Base-by-base conservation (phyloP, 1,140 invertebrate species). In the Leptopilina clavipes region DNA sequence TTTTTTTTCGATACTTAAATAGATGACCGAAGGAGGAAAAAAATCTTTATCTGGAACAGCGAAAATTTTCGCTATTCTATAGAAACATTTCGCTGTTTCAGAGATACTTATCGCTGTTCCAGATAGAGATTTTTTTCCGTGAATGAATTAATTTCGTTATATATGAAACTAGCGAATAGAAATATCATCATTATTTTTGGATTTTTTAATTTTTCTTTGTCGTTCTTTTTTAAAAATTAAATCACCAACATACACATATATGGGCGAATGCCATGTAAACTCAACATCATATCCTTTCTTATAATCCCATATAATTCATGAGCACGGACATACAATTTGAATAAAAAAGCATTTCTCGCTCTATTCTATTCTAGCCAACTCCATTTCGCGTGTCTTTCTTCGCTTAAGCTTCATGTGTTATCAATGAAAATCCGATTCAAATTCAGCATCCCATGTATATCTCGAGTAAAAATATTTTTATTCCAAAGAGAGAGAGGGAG, bases 351-450 rank as follows among this genome's bases (percentile, higher is more conserved):
- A 17, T 52, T 52, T 52, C 48, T 52, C 48, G 6, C 48, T 52
- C 48, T n/a, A 52, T 52, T 52, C 48, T 52, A 52, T 52, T 52
- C n/a, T 8, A 40, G 9, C 37, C 1, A 9, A 52, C 48, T 52
- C 48, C 14, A 52, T 52, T 52, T 12, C n/a, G n/a, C n/a, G 37
- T 9, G 9, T 40, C 48, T n/a, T 52, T 52, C 48, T 52, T 52
- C 14, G n/a, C 48, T 12, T 17, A 17, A 52, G 48, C 48, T 52
- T 52, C 48, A 52, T 52, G 48, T 17, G 48, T 52, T 52, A 52
- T 52, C 48, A 52, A 52, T 52, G 48, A 52, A 52, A 52, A 52
- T 52, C 48, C 48, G 48, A 52, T 52, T 52, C 17, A 52, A 52
- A 52, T 52, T 52, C 17, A 52, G 2, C 17, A 52, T 52, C 48